Evolutionary conservation across 2,888 invertebrate species (phyloP), one percentile per base, ranked within the genome.

Genomic region (Synergus itoensis): DNA sequence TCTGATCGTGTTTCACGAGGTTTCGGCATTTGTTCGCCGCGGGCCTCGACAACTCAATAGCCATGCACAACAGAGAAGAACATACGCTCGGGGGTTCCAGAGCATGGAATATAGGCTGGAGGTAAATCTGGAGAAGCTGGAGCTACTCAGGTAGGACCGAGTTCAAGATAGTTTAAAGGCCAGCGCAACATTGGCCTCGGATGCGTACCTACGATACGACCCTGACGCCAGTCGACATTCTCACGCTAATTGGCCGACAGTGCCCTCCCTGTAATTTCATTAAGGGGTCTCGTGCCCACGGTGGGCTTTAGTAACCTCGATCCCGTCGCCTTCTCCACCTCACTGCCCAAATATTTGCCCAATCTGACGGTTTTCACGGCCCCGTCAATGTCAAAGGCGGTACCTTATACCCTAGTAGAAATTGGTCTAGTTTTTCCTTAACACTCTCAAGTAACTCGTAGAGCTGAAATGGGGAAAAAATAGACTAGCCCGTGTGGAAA

Each of bases 1-100:
- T 90, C 90, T 85, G 90, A 91, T 91, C 90, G 88, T 90, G 90
- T 91, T 90, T 90, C 90, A 90, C 88, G 88, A 89, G 89, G 87
- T 87, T 90, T 88, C 82, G 87, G 88, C 87, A 86, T 87, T 86
- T 87, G 88, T 87, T 85, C 85, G 84, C 87, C 85, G 87, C 87
- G 86, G 87, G 87, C 21, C 83, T 87, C 88, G 87, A 90, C 90
- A 87, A 90, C 90, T 90, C 90, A 91, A 91, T 91, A 89, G 90
- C 85, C 84, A 84, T 85, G 64, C 65, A 78, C 28, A 86, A 86
- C 57, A 60, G 36, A 62, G 76, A 76, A 76, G 76, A 76, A 76
- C 18, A 62, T 5, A 36, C 57, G 57, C 41, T 76, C 60, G 57
- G 62, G 62, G 62, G 62, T 62, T 60, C 57, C 57, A 65, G 77